Percentiles rank a stretch among this genome's conserved stretches.
Evolutionary conservation across 2,888 invertebrate species (phyloP).

Genomic region (Dasysyrphus albostriatus): DNA sequence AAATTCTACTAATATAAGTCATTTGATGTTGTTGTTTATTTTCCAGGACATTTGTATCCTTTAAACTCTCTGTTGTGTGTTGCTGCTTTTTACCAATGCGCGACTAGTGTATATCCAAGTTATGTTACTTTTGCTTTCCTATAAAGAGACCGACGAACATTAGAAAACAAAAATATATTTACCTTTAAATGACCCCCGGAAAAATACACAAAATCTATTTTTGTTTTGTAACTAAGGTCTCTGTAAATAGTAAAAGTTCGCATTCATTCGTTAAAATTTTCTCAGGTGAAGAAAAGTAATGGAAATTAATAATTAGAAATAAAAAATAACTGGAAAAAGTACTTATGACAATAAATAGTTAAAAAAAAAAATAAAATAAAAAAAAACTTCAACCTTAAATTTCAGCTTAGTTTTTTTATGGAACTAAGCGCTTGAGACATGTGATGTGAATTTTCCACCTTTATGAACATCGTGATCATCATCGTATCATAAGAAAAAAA

Average conservation of each 20-base stretch:
- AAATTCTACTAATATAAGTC: neutral
- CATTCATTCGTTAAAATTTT: constrained; percentile 24
- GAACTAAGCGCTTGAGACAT: neutral
- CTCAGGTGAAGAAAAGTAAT: constrained; percentile 21
- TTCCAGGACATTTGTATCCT: constrained; percentile 20
- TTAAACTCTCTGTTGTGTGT: constrained; percentile 25
- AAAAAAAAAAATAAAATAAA: neutral
- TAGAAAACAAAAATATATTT: constrained; percentile 1
- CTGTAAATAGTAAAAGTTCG: constrained; percentile 10
- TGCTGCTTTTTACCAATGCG: constrained; percentile 31
- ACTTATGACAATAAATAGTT: neutral
- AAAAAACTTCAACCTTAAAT: neutral
- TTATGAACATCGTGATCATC: constrained; percentile 45
- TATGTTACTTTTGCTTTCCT: neutral
- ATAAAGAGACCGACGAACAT: neutral
- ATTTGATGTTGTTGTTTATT: constrained; percentile 1
- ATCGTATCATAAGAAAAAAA: constrained; percentile 4
- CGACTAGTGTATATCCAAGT: constrained; percentile 6
- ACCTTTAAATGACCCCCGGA: constrained; percentile 37
- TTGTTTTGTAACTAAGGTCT: constrained; percentile 57
- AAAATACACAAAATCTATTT: constrained; percentile 69
- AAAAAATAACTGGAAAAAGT: neutral
- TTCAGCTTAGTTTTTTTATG: neutral
- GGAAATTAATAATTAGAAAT: neutral
- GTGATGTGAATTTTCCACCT: constrained; percentile 55